phyloP scores from a whole-genome alignment of 2,797 vertebrate species.

The Erithacus rubecula region DNA sequence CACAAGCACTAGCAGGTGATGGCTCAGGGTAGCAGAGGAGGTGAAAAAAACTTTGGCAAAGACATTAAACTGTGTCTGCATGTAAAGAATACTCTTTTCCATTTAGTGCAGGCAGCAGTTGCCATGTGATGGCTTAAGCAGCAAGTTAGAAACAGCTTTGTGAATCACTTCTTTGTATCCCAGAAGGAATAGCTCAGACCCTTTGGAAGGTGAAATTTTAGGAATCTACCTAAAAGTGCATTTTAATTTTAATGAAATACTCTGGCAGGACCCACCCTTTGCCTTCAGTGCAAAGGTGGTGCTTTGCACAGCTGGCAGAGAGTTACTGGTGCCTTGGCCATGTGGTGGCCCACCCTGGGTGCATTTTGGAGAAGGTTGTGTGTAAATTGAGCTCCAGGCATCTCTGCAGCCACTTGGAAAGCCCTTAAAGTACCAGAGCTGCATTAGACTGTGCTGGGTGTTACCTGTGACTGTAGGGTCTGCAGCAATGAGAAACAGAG shows the following conservation, averaged over 20 bases:
- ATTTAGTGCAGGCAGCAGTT: not conserved
- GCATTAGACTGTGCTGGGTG: not conserved
- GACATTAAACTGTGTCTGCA: slow-evolving; percentile 12
- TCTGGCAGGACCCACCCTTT: not conserved
- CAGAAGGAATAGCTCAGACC: not conserved
- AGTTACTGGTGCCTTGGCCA: not conserved
- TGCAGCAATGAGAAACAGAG: not conserved
- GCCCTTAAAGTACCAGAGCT: not conserved
- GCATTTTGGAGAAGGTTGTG: not conserved
- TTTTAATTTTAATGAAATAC: not conserved
- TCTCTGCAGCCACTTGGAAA: not conserved
- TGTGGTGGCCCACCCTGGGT: not conserved
- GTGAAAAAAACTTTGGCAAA: slow-evolving; percentile 53
- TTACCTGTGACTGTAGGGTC: not conserved
- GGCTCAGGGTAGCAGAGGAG: slow-evolving; percentile 44
- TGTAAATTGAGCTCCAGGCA: not conserved
- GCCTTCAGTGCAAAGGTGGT: not conserved
- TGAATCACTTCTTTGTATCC: not conserved
- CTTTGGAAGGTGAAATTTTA: not conserved
- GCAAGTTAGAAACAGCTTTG: not conserved
- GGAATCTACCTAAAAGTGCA: not conserved
- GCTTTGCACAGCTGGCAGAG: not conserved
- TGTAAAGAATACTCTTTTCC: slow-evolving; percentile 29
- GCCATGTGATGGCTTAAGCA: not conserved
- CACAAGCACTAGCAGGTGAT: slow-evolving; percentile 60